These are phyloP conservation scores for Tiliacea aurago DNA, from an alignment of 2,888 invertebrate species.

Conservation along the genomic window DNA sequence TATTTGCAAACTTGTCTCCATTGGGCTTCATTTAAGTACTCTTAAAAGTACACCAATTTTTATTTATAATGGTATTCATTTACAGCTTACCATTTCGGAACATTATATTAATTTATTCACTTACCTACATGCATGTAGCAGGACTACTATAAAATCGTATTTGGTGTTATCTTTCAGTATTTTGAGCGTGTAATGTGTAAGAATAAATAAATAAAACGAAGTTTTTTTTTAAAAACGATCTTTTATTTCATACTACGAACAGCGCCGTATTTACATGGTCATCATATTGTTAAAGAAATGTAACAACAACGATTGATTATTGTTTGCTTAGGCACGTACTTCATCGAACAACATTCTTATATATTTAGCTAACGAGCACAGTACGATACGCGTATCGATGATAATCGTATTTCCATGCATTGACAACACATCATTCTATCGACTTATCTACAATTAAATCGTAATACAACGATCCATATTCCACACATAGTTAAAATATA, in stretches of 20 bases:
- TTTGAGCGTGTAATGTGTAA: constrained; percentile 1
- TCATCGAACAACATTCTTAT: constrained; percentile 82
- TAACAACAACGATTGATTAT: constrained; percentile 87
- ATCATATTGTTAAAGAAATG: constrained; percentile 90
- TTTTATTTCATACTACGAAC: constrained; percentile 89
- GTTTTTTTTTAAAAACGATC: constrained; percentile 85
- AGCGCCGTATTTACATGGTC: constrained; percentile 90
- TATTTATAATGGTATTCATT: constrained; percentile 42
- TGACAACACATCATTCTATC: constrained; percentile 25
- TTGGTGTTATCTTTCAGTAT: constrained; percentile 19
- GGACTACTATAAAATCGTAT: constrained; percentile 12
- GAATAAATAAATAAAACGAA: constrained; percentile 76
- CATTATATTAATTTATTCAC: constrained; percentile 20
- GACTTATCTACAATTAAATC: constrained; percentile 8
- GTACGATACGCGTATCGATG: constrained; percentile 54
- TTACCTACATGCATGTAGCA: constrained; percentile 27
- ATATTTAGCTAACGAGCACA: constrained; percentile 72
- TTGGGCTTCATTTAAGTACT: constrained; percentile 26
- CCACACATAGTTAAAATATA: constrained; percentile 25
- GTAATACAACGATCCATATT: constrained; percentile 5
- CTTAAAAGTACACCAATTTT: constrained; percentile 33
- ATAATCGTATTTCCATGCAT: constrained; percentile 6
- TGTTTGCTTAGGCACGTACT: constrained; percentile 88
- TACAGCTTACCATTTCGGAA: constrained; percentile 46
- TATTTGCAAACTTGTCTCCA: background rate